phyloP scores from a whole-genome alignment of 2,113 vertebrate species.

The Climacteris rufus region DNA sequence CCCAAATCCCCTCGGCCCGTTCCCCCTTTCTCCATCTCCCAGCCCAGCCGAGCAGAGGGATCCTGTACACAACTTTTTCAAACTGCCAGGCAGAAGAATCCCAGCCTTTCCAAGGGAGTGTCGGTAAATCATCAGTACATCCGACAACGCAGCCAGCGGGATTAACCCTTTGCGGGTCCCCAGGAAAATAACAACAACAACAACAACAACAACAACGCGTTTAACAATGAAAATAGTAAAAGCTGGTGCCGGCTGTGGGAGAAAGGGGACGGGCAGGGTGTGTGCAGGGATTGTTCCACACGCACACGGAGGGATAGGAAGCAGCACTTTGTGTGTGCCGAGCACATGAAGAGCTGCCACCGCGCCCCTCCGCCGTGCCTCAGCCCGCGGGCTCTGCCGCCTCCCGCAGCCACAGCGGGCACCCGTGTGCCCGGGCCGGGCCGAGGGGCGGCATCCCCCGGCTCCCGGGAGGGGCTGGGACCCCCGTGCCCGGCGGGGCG shows the following conservation, averaged over 20 bases:
- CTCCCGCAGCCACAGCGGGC: background rate
- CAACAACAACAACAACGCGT: background rate
- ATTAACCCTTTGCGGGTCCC: slow-evolving; percentile 39
- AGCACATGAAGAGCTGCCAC: background rate
- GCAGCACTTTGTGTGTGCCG: background rate
- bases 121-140: slow-evolving; percentile 60
- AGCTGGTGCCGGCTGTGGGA: background rate
- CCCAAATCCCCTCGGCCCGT: background rate
- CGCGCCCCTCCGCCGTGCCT: background rate
- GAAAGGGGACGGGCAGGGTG: background rate
- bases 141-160: slow-evolving; percentile 48
- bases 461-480: background rate
- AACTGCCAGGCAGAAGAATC: slow-evolving; percentile 54
- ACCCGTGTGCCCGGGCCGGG: background rate
- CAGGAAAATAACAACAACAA: background rate
- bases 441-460: background rate
- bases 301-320: background rate
- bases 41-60: background rate
- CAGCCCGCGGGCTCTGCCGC: background rate
- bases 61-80: slow-evolving; percentile 40
- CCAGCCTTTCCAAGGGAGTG: slow-evolving; percentile 62
- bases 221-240: background rate
- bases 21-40: background rate
- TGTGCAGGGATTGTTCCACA: fast-evolving
- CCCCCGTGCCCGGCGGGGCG: background rate